Evolutionary conservation across 2,113 vertebrate species (phyloP), one percentile per base, ranked within the genome.

Genomic region (Salvelinus namaycush): DNA sequence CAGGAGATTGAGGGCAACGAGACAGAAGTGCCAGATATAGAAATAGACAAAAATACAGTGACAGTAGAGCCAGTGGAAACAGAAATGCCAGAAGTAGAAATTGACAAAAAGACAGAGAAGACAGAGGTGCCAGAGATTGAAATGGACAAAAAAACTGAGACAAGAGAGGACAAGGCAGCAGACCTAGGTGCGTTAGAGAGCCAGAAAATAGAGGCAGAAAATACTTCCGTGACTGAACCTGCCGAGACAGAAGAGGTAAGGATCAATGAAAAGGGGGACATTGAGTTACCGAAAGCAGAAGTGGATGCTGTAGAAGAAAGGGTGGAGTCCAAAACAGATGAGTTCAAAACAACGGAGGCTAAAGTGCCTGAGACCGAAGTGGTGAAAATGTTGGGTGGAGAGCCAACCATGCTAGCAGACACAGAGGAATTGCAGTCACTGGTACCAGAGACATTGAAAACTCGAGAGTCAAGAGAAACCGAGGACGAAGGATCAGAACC

Each of bases 371-470:
- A 72, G 34, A 60, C 1, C 70, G 70, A 70, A 49, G 39, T 1
- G 12, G 22, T 29, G 20, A 68, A 74, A 68, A 48, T 59, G 68
- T 74, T 70, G 68, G 74, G 77, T 27, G 54, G 68, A 74, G 75
- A 60, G 34, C n/a, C 49, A 2, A 20, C 70, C 26, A 29, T 27
- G 20, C 9, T 11, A 44, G 68, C 44, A 69, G 79, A 83, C 22
- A 72, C 74, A 69, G 62, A 84, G 80, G 76, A 27, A 69, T 18
- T 68, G 14, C 57, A 74, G 62, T 77, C 77, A 79, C 69, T 68
- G 65, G 69, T 66, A 70, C 5, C 51, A 11, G 11, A 68, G n/a
- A 44, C 39, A 11, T 12, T 44, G 39, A 11, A 44, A 44, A 44
- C 39, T 44, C 39, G 2, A 44, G 39, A 44, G 9, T 44, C 39